These are phyloP conservation scores for Brachyopa scutellaris DNA, from an alignment of 2,888 invertebrate genomes.

Conservation along the genomic window DNA sequence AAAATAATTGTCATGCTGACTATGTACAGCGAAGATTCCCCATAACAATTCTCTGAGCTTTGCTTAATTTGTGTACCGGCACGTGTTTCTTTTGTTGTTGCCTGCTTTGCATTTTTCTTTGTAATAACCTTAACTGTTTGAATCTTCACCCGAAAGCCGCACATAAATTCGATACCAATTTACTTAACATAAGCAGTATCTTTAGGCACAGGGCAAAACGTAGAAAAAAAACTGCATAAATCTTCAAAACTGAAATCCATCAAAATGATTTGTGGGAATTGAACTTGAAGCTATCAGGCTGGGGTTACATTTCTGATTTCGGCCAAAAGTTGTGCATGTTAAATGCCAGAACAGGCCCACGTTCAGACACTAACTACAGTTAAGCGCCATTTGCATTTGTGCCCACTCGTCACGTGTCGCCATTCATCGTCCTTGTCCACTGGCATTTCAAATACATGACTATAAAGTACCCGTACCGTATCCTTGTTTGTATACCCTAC, in stretches of 20 bases:
- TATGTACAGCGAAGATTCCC: too few relatives aligned
- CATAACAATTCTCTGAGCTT: too few relatives aligned
- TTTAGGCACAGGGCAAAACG: neutral
- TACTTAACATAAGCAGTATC: too few relatives aligned
- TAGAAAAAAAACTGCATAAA: constrained; percentile 28
- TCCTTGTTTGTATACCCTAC: neutral
- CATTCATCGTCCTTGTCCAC: constrained; percentile 9
- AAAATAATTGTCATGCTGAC: too few relatives aligned
- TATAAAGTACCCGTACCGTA: neutral
- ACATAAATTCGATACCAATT: too few relatives aligned
- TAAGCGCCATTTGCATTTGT: constrained; percentile 40
- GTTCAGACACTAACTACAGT: neutral
- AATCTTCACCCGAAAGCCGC: too few relatives aligned
- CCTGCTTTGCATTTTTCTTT: too few relatives aligned
- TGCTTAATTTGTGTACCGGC: too few relatives aligned
- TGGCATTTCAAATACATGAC: constrained; percentile 39
- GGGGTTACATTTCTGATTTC: constrained; percentile 13
- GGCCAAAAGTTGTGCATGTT: constrained; percentile 42
- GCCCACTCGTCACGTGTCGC: constrained; percentile 13
- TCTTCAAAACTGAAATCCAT: constrained; percentile 10
- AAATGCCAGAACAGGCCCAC: constrained; percentile 19
- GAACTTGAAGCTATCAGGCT: constrained; percentile 42
- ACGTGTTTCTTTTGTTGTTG: too few relatives aligned
- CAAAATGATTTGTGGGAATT: constrained; percentile 31
- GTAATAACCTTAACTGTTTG: too few relatives aligned